phyloP scores from a whole-genome alignment of 2,797 vertebrate genomes.

The Bovichtus variegatus region DNA sequence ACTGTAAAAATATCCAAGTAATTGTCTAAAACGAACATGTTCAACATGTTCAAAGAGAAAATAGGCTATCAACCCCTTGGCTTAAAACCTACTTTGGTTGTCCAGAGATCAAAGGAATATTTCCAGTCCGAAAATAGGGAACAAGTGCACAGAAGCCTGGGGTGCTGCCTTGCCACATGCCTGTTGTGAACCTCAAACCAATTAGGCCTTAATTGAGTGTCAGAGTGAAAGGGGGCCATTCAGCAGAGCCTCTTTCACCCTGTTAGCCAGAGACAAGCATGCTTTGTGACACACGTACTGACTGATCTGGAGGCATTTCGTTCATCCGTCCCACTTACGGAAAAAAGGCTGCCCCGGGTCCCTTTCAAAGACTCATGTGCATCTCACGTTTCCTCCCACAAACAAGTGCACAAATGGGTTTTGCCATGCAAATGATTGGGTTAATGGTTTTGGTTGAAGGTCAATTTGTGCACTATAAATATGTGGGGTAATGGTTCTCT shows the following conservation, averaged over 20 bases:
- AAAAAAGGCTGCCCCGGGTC: constrained; percentile 41
- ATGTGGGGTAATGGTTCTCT: constrained; percentile 34
- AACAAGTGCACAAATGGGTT: constrained; percentile 48
- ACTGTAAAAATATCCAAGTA: constrained; percentile 43
- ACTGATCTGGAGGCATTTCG: constrained; percentile 69
- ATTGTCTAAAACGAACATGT: constrained; percentile 22
- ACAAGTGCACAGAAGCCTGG: constrained; percentile 48
- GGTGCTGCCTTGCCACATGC: constrained; percentile 54
- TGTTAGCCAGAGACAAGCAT: constrained; percentile 83
- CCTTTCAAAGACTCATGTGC: constrained; percentile 52
- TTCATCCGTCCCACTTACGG: constrained; percentile 64
- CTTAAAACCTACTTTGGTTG: constrained; percentile 43
- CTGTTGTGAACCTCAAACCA: constrained; percentile 65
- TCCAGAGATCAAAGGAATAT: constrained; percentile 62
- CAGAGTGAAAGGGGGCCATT: constrained; percentile 70
- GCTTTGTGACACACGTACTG: constrained; percentile 76
- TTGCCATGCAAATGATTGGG: constrained; percentile 46
- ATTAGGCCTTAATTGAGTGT: constrained; percentile 73
- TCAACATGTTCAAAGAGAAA: constrained; percentile 34
- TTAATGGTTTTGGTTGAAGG: constrained; percentile 33
- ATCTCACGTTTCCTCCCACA: constrained; percentile 52
- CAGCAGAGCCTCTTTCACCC: constrained; percentile 73
- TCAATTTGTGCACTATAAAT: constrained; percentile 20
- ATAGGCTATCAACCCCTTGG: constrained; percentile 29
- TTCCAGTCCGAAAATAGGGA: constrained; percentile 42